Base-by-base conservation (phyloP, 2,888 invertebrate species). In the Tachystola acroxantha region DNA sequence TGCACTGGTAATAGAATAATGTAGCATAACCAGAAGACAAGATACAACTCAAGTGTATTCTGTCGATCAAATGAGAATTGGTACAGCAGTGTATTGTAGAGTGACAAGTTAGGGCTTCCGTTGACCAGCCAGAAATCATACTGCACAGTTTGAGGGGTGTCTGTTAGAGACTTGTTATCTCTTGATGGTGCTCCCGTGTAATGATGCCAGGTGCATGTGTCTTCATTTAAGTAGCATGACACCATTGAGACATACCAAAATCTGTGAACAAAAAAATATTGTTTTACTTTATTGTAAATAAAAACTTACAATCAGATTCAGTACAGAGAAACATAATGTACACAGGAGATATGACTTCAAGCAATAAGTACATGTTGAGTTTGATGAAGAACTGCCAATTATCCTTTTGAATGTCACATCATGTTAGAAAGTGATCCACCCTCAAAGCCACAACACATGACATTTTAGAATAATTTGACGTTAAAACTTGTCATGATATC, bases 111-210 rank as follows among this genome's bases (percentile, higher is more conserved):
- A 0, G 99, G 99, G 78, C 96, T 95, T 14, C 98, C 98, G 79
- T 99, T 99, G 5, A 98, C 98, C 32, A 99, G 89, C 94, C 96
- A 97, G 50, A 99, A 93, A 72, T 99, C 96, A 74, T 98, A 99
- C 34, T 89, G 77, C 31, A 86, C 53, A 25, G 50, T 69, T 46
- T 85, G 84, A 22, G 90, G 88, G 11, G 47, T 53, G 6, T 64
- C 48, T 20, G 72, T 75, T 19, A 77, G 44, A 1, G 72, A 71
- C 45, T 70, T 76, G 48, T 81, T 80, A 44, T 76, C 67, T 35
- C 59, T 54, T 6, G 70, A 46, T 0, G 77, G 73, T 20, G 71
- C 74, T 20, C 84, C 84, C 7, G 55, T 64, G 45, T 93, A 93
- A 56, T 95, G 91, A 53, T 93, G 93, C 97, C 97, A 97, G 43